phyloP scores from a whole-genome alignment of 2,888 invertebrate species.

The Brenthis hecate region DNA sequence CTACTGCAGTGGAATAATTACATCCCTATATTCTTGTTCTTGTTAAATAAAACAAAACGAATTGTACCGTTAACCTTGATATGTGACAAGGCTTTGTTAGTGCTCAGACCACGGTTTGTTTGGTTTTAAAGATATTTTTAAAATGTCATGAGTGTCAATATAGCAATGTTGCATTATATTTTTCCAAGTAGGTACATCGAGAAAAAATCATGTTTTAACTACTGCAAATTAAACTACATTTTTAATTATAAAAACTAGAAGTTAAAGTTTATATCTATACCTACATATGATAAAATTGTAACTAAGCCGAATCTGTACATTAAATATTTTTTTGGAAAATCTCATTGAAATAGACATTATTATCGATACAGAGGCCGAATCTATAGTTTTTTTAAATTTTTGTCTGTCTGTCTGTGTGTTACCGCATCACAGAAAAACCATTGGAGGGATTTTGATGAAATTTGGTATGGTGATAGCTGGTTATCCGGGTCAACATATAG shows the following conservation, averaged over 20 bases:
- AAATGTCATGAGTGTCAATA: slow-evolving; percentile 38
- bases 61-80: slow-evolving; percentile 51
- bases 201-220: slow-evolving; percentile 1
- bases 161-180: slow-evolving; percentile 2
- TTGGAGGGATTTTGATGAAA: no score
- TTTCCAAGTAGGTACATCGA: slow-evolving; percentile 8
- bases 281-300: no score
- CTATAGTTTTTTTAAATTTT: no score
- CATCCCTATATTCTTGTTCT: slow-evolving; percentile 24
- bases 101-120: slow-evolving; percentile 31
- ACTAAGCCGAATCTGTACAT: no score
- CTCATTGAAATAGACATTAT: no score
- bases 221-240: background rate
- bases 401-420: no score
- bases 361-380: no score
- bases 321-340: no score
- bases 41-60: slow-evolving; percentile 51
- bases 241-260: background rate
- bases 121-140: slow-evolving; percentile 37
- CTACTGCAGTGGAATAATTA: slow-evolving; percentile 18
- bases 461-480: no score
- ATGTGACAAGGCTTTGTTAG: slow-evolving; percentile 40
- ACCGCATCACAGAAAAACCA: no score
- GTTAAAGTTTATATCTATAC: background rate
- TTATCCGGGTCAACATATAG: no score